Conservation (phyloP, 1,140 invertebrate species). For the Dreissena polymorpha region DNA sequence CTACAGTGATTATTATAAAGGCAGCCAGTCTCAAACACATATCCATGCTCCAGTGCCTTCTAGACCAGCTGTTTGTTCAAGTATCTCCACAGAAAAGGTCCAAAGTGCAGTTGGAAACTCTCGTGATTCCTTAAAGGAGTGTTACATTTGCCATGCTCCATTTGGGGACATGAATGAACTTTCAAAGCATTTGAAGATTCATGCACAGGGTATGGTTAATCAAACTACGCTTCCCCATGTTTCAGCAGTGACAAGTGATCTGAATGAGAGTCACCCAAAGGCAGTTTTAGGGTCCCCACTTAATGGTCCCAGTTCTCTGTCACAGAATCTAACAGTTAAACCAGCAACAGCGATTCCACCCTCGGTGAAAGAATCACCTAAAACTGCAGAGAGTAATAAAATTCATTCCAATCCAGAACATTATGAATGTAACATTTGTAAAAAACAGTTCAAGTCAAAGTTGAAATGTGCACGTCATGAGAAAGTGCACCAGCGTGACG, state of each 20-base stretch:
- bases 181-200: conserved; percentile 35
- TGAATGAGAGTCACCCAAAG: too few species aligned
- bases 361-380: background rate
- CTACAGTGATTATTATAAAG: background rate
- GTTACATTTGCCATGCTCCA: conserved; percentile 20
- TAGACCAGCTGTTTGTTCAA: background rate
- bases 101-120: too few species aligned
- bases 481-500: conserved; percentile 31
- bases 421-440: conserved; percentile 42
- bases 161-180: conserved; percentile 28
- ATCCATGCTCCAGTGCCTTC: background rate
- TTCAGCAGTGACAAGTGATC: too few species aligned
- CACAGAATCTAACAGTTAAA: conserved; percentile 1
- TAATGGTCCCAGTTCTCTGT: background rate
- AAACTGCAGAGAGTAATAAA: conserved; percentile 25
- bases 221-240: conserved; percentile 1
- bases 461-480: conserved; percentile 42
- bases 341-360: background rate
- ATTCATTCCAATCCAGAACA: conserved; percentile 16
- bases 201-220: conserved; percentile 25
- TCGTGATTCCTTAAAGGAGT: background rate
- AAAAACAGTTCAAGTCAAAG: conserved; percentile 40
- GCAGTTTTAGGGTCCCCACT: background rate
- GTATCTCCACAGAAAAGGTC: too few species aligned
- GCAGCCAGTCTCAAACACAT: background rate